Evolutionary conservation across 2,113 vertebrate species (phyloP), one percentile per base, ranked within the genome.

Genomic region (Calcarius ornatus): DNA sequence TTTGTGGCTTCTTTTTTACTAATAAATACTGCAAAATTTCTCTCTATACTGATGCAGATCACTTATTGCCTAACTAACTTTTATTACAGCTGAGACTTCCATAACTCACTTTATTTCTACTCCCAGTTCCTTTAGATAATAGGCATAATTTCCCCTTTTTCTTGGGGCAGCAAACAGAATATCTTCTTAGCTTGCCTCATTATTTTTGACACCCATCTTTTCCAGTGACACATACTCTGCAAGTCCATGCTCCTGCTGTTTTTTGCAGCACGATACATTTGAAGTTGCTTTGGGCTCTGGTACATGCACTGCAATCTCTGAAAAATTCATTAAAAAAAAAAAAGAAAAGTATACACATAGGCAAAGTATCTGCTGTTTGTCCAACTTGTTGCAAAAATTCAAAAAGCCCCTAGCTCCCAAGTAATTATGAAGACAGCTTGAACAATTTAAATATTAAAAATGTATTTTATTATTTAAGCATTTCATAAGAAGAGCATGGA

Each of bases 381-480:
- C 63, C 79, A 85, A 42, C 78, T 75, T 91, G 66, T 80, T 76
- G 70, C 30, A 85, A 76, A 59, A 22, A 82, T 33, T 85, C 42
- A 82, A 63, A 84, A 79, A 72, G 66, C 23, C 54, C 45, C n/a
- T 24, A 63, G 54, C 23, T 43, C 33, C 33, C 33, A 64, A 69
- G 63, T 87, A 90, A 95, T 95, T 94, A 94, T 43, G 54, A 54
- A 66, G 80, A 61, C 66, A 85, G 45, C 31, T 84, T 85, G 48
- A 89, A 92, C 65, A 89, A 85, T 40, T 88, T 95, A 87, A 95
- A 89, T 91, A 92, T 93, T 95, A 77, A 97, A 96, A 92, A 73
- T 28, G 7, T 9, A 80, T 80, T 90, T 91, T 92, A 97, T 90
- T 95, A 94, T 95, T 96, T 91, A 94, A 95, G 82, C 54, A 87